phyloP scores from a whole-genome alignment of 2,797 vertebrate species.

The Arvicola amphibius region DNA sequence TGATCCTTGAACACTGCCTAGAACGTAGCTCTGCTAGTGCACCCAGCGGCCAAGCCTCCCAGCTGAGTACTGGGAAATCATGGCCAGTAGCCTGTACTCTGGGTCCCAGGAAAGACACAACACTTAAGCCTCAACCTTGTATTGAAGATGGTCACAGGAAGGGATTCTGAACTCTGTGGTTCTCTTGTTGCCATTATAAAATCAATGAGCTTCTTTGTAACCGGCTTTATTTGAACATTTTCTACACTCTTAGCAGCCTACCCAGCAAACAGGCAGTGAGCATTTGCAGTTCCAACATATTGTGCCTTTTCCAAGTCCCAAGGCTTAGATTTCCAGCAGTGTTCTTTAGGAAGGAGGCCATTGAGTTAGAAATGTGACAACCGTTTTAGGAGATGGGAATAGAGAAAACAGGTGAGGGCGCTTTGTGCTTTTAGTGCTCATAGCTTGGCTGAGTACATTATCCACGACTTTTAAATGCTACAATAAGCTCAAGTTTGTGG shows the following conservation, averaged over 20 bases:
- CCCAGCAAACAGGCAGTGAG: conserved; percentile 49
- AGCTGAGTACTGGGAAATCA: neutral
- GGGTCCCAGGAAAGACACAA: neutral
- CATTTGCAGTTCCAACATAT: conserved; percentile 27
- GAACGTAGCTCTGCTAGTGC: neutral
- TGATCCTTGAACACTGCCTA: conserved; percentile 70
- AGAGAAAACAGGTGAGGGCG: neutral
- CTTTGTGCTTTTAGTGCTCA: conserved; percentile 2
- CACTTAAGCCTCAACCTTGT: neutral
- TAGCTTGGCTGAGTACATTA: neutral
- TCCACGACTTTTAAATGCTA: neutral
- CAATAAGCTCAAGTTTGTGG: conserved; percentile 29
- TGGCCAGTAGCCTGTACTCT: neutral
- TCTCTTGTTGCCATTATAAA: conserved; percentile 9
- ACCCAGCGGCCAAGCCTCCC: neutral
- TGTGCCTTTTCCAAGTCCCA: conserved; percentile 18
- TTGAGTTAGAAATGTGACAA: neutral
- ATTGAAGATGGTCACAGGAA: neutral
- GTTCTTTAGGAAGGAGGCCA: conserved; percentile 12
- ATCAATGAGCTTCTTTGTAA: neutral
- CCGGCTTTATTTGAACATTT: conserved; percentile 24
- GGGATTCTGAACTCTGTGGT: neutral
- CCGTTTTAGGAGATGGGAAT: neutral
- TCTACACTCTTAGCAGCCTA: neutral
- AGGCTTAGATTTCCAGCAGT: conserved; percentile 27